phyloP scores from a whole-genome alignment of 2,888 invertebrate species.

The Carabus problematicus region DNA sequence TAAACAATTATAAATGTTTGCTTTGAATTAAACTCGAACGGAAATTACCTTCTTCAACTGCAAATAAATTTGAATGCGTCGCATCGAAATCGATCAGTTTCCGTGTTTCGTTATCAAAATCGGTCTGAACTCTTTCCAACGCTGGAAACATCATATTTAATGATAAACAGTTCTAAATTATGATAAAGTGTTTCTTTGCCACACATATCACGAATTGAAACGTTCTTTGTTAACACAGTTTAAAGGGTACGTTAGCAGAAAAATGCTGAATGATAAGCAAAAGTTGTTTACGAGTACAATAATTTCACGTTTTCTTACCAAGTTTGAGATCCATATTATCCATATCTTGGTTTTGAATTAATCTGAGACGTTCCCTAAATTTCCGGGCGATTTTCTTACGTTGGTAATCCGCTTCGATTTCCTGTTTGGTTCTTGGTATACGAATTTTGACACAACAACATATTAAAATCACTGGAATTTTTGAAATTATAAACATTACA shows the following conservation, averaged over 20 bases:
- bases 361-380: conserved; percentile 80
- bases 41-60: conserved; percentile 7
- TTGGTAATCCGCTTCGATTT: conserved; percentile 92
- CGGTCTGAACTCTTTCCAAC: conserved; percentile 71
- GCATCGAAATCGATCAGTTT: conserved; percentile 25
- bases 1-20: conserved; percentile 10
- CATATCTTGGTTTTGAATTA: conserved; percentile 86
- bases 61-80: conserved; percentile 23
- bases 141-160: conserved; percentile 55
- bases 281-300: conserved; percentile 10
- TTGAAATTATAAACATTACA: conserved; percentile 44
- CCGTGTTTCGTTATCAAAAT: conserved; percentile 64
- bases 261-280: background rate
- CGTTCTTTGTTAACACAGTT: background rate
- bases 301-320: conserved; percentile 61
- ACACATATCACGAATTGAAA: conserved; percentile 19
- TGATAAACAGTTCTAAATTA: no score
- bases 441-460: conserved; percentile 92
- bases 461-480: conserved; percentile 80
- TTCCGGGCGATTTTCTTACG: conserved; percentile 82
- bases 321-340: conserved; percentile 79
- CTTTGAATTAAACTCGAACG: background rate
- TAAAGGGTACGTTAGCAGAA: background rate
- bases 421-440: conserved; percentile 92
- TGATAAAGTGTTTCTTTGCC: conserved; percentile 13